A percentile compares a stretch with the other conserved stretches of the same genome.
Conservation (phyloP, 2,797 vertebrate genomes). For the Acridotheres tristis region DNA sequence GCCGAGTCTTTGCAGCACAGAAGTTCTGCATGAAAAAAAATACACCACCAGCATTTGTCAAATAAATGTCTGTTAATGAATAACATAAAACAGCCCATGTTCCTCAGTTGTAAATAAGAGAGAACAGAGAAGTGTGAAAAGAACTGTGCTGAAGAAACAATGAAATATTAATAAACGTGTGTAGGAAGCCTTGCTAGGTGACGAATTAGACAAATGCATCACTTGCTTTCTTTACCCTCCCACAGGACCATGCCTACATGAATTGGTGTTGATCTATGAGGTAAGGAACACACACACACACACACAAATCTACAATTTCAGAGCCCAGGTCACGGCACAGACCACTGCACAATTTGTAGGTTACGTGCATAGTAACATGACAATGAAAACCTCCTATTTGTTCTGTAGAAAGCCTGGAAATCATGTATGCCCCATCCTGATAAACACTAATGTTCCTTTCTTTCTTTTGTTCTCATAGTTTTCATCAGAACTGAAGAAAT, state of each 20-base stretch:
- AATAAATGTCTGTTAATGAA: slow-evolving; percentile 46
- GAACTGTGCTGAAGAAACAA: slow-evolving; percentile 37
- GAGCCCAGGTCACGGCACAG: background rate
- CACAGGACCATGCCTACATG: background rate
- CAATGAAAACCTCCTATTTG: background rate
- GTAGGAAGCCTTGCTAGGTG: slow-evolving; percentile 21
- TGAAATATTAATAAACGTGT: slow-evolving; percentile 58
- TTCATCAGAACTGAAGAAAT: background rate
- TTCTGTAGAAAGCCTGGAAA: background rate
- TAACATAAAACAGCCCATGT: slow-evolving; percentile 32
- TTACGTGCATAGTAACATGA: background rate
- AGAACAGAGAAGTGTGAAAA: slow-evolving; percentile 52
- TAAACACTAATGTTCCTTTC: background rate
- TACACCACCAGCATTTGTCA: slow-evolving; percentile 29
- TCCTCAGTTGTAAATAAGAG: slow-evolving; percentile 44
- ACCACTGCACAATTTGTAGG: background rate
- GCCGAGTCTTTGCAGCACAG: slow-evolving; percentile 12
- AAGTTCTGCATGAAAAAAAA: slow-evolving; percentile 27
- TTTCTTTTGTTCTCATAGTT: background rate
- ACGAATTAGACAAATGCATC: slow-evolving; percentile 25
- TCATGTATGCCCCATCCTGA: background rate
- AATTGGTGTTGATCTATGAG: background rate
- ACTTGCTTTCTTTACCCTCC: background rate
- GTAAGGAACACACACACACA: background rate
- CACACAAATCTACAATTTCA: background rate